Evolutionary conservation across 2,888 invertebrate species (phyloP).

Genomic region (Leptodirus hochenwartii): DNA sequence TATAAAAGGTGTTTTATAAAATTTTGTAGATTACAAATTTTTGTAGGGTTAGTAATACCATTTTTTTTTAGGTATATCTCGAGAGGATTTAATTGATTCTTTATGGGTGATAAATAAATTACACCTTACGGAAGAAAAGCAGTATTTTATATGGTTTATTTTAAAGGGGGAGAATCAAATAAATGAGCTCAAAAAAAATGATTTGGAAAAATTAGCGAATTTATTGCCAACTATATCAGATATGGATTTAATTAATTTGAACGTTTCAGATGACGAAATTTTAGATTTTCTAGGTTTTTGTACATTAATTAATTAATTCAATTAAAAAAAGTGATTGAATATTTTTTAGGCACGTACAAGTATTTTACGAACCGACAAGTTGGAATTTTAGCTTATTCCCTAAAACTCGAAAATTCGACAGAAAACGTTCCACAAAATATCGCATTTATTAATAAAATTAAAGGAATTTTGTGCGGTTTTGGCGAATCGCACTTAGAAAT

Average conservation of each 20-base stretch:
- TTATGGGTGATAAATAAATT: conserved; percentile 10
- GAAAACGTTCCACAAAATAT: conserved; percentile 8
- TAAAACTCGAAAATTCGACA: conserved; percentile 11
- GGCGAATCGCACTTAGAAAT: conserved; percentile 10
- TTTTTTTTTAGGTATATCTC: no score
- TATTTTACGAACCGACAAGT: conserved; percentile 11
- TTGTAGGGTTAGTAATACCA: no score
- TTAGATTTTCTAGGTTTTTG: conserved; percentile 13
- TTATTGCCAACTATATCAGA: conserved; percentile 14
- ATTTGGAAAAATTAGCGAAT: conserved; percentile 9
- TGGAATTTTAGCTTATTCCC: conserved; percentile 13
- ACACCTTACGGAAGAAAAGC: conserved; percentile 10
- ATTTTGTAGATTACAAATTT: no score
- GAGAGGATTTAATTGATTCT: conserved; percentile 9
- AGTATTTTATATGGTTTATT: conserved; percentile 13
- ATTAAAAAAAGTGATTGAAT: no score
- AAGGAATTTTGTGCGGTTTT: conserved; percentile 15
- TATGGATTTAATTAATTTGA: conserved; percentile 13
- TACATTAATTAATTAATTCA: no score
- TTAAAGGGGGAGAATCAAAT: conserved; percentile 10
- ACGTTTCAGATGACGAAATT: conserved; percentile 12
- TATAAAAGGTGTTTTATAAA: no score
- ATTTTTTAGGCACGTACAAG: conserved; percentile 12
- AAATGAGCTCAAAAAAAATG: conserved; percentile 7
- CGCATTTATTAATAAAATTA: conserved; percentile 11